Conservation (phyloP, 1,140 invertebrate genomes). For the Charaxes varanes region DNA sequence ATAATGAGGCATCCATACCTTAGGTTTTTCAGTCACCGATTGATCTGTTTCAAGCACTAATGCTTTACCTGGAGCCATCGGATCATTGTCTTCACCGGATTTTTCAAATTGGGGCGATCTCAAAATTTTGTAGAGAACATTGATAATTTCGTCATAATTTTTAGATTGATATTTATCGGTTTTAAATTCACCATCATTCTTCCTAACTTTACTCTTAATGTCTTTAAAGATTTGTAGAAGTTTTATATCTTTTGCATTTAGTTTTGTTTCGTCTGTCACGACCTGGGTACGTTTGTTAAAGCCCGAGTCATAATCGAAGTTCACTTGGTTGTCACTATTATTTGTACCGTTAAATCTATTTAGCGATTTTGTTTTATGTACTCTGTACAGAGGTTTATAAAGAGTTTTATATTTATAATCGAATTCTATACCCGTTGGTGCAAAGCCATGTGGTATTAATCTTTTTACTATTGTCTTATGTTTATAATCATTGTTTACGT, state of each 20-base stretch:
- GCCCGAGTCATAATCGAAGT: no score
- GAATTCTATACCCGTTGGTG: conserved; percentile 17
- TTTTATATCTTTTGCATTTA: no score
- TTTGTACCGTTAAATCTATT: not conserved
- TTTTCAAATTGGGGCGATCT: conserved; percentile 11
- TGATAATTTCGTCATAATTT: conserved; percentile 7
- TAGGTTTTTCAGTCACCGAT: not conserved
- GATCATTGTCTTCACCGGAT: conserved; percentile 20
- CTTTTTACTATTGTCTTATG: conserved; percentile 25
- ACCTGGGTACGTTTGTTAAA: no score
- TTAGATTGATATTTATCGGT: not conserved
- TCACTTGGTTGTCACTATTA: not conserved
- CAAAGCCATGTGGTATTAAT: conserved; percentile 23
- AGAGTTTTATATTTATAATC: conserved; percentile 24
- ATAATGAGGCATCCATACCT: conserved; percentile 24
- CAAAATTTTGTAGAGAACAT: conserved; percentile 5
- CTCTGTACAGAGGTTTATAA: conserved; percentile 25
- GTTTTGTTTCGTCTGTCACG: no score
- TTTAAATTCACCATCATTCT: no score
- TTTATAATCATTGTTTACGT: conserved; percentile 5
- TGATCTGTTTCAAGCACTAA: not conserved
- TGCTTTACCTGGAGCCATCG: conserved; percentile 13
- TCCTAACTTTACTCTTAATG: no score
- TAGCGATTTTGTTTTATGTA: conserved; percentile 18
- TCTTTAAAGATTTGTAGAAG: not conserved